A percentile compares a stretch with the other conserved stretches of the same genome.
These are phyloP conservation scores for Microtus richardsoni DNA, from an alignment of 2,113 vertebrate genomes.

Conservation along the genomic window DNA sequence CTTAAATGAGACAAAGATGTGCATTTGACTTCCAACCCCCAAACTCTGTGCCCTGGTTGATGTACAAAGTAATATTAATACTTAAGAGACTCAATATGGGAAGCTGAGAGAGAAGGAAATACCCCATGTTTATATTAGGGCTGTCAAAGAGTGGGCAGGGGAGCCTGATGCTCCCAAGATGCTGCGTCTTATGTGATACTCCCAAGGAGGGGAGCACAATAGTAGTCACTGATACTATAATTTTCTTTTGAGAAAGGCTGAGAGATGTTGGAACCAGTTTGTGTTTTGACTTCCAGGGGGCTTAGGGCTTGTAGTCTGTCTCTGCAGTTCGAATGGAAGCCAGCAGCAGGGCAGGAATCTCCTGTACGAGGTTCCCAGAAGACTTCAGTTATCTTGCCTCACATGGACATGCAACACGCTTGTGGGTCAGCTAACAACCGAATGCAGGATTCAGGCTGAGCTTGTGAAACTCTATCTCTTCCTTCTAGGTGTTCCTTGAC, in stretches of 20 bases:
- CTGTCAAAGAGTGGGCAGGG: background rate
- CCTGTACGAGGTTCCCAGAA: background rate
- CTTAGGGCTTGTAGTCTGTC: background rate
- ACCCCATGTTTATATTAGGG: background rate
- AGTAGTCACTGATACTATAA: background rate
- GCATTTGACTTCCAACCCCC: background rate
- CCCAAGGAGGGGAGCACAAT: accelerated
- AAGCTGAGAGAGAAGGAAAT: background rate
- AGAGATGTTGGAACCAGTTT: background rate
- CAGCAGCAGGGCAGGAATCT: background rate
- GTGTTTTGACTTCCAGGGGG: background rate
- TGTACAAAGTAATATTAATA: background rate
- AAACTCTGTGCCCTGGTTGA: background rate
- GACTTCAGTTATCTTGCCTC: background rate
- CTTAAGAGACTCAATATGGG: background rate
- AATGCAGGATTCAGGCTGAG: background rate
- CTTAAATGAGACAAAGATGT: background rate
- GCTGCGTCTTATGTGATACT: accelerated
- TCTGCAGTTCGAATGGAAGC: background rate
- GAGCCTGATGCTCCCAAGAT: background rate
- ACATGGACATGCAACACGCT: background rate
- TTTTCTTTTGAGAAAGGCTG: background rate
- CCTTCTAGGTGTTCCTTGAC: conserved; percentile 4
- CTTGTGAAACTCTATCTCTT: background rate
- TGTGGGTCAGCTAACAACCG: background rate